Base-by-base conservation (phyloP, 2,113 vertebrate species). In the Thalassarche chlororhynchos region DNA sequence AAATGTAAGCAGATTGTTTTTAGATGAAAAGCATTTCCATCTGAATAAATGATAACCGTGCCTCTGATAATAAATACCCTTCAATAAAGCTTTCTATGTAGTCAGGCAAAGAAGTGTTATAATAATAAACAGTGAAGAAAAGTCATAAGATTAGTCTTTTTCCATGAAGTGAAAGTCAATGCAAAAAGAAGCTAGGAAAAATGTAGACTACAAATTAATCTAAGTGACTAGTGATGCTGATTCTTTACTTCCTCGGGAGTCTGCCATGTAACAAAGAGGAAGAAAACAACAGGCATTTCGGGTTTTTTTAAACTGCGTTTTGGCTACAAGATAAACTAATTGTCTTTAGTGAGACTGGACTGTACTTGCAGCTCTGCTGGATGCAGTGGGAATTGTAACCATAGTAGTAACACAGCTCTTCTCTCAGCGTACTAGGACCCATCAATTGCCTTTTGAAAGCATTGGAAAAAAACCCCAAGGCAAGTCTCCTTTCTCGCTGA, bases 371-470 rank as follows among this genome's bases (percentile, higher is more conserved):
- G 65, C n/a, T 85, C 57, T 70, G 19, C 32, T 14, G 31, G 52
- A 29, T 2, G 5, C 57, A 1, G 36, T 60, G 77, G 81, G 74
- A 92, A 74, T 46, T 83, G 90, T 91, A 95, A 89, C 85, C 89
- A 91, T 19, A 75, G 78, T 28, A 94, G 58, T 93, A 64, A 47
- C 54, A 31, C 44, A 40, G 49, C 18, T 80, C 44, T 60, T 34
- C n/a, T 65, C 47, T 77, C 71, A 15, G 26, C 20, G 49, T 62
- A 64, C 54, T 61, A 34, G 29, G 49, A 81, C 68, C 23, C 58
- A 88, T 88, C 87, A 49, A 58, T 42, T 17, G 31, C 71, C 60
- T 76, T 88, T 36, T 76, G 82, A 80, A 96, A 91, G 72, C 40
- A 2, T 14, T 21, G 57, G 20, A 85, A 58, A 58, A 84, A 46